phyloP scores from a whole-genome alignment of 2,888 invertebrate genomes.

The Coenonympha glycerion region DNA sequence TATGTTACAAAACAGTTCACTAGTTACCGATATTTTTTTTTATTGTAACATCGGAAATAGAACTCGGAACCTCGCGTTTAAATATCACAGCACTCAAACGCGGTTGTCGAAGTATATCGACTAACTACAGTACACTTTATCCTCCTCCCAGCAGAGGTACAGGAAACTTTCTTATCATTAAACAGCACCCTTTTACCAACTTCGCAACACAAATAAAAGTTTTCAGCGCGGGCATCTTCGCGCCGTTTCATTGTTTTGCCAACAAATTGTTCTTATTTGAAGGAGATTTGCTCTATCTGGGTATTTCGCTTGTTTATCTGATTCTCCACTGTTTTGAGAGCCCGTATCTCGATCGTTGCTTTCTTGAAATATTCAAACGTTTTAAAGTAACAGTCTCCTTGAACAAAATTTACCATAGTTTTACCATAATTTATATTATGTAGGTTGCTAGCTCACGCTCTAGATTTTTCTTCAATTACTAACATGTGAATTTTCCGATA shows the following conservation, averaged over 20 bases:
- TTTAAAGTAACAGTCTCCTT: too few relatives aligned
- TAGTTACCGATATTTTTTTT: too few relatives aligned
- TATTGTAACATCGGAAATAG: too few relatives aligned
- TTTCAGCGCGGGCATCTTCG: slow-evolving; percentile 27
- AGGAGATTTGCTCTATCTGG: slow-evolving; percentile 23
- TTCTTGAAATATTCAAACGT: slow-evolving; percentile 10
- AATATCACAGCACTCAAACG: too few relatives aligned
- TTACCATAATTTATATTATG: too few relatives aligned
- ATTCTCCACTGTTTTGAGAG: slow-evolving; percentile 14
- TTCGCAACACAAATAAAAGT: slow-evolving; percentile 40
- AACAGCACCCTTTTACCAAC: slow-evolving; percentile 39
- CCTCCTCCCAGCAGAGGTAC: slow-evolving; percentile 22
- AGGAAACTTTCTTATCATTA: slow-evolving; percentile 39
- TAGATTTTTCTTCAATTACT: too few relatives aligned
- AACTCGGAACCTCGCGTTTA: too few relatives aligned
- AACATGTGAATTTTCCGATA: too few relatives aligned
- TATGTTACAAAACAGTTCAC: too few relatives aligned
- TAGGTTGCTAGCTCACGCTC: too few relatives aligned
- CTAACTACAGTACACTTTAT: neutral
- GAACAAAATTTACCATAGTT: too few relatives aligned
- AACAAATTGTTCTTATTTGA: slow-evolving; percentile 35
- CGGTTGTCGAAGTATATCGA: too few relatives aligned
- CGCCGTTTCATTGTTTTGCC: slow-evolving; percentile 35
- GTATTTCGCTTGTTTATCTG: slow-evolving; percentile 21
- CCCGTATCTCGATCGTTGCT: slow-evolving; percentile 7